Evolutionary conservation across 1,140 invertebrate genomes (phyloP).

Genomic region (Eufriesea mexicana): DNA sequence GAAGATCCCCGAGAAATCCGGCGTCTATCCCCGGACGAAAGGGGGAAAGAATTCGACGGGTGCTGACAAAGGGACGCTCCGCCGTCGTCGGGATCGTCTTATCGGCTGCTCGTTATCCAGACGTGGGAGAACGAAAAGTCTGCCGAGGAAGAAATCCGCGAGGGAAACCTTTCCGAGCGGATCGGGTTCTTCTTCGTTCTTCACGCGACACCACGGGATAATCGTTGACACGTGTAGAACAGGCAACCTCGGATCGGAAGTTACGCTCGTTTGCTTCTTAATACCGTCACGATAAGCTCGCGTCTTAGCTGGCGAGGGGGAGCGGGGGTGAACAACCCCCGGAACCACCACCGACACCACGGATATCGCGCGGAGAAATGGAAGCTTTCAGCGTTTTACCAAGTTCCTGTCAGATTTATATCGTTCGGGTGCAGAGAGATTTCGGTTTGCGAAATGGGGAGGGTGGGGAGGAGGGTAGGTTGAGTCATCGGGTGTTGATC

Average conservation of each 20-base stretch:
- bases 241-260: not conserved
- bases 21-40: not conserved
- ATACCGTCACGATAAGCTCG: not conserved
- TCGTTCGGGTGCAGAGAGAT: too few species aligned
- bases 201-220: slow-evolving; percentile 17
- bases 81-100: slow-evolving; percentile 34
- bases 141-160: slow-evolving; percentile 1
- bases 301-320: too few species aligned
- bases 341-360: too few species aligned
- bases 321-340: too few species aligned
- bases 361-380: too few species aligned
- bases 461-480: too few species aligned
- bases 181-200: not conserved
- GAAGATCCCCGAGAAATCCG: slow-evolving; percentile 47
- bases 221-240: slow-evolving; percentile 40
- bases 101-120: slow-evolving; percentile 48
- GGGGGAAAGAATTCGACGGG: slow-evolving; percentile 14
- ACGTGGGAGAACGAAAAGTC: slow-evolving; percentile 22
- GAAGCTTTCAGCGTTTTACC: too few species aligned
- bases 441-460: too few species aligned
- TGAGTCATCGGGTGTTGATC: too few species aligned
- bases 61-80: slow-evolving; percentile 34
- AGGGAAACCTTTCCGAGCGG: slow-evolving; percentile 1
- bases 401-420: too few species aligned
- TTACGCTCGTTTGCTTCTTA: slow-evolving; percentile 11